Conservation (phyloP, 1,140 invertebrate species). For the Caenorhabditis inopinata region DNA sequence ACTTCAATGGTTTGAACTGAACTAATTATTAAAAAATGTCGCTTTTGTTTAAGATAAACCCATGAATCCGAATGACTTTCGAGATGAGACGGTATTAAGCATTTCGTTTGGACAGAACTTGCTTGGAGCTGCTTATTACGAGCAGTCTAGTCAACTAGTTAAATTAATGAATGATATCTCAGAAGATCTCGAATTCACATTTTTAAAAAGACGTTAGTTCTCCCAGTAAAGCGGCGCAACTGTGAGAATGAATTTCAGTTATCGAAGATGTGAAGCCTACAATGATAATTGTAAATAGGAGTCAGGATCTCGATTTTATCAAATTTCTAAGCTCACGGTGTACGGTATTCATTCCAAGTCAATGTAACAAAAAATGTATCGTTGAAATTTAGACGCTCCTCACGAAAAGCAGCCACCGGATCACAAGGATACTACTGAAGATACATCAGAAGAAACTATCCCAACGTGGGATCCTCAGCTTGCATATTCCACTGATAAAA, state of each 20-base stretch:
- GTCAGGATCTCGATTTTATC: constrained; percentile 42
- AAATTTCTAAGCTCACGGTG: constrained; percentile 27
- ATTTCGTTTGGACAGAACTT: neutral
- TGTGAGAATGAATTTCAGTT: constrained; percentile 34
- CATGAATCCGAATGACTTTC: neutral
- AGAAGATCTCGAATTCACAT: constrained; percentile 42
- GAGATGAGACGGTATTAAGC: neutral
- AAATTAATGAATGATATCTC: constrained; percentile 45
- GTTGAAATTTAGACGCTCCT: neutral
- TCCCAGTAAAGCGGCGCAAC: neutral
- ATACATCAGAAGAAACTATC: neutral
- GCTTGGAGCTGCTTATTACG: constrained; percentile 47
- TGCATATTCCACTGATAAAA: neutral
- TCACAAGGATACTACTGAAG: neutral
- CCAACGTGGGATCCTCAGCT: neutral
- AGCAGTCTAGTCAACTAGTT: constrained; percentile 32
- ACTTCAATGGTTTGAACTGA: neutral
- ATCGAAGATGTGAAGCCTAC: constrained; percentile 43
- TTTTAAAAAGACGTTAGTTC: constrained; percentile 39
- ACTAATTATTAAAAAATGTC: neutral
- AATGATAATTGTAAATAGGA: constrained; percentile 29
- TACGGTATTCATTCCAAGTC: neutral
- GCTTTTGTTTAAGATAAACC: neutral
- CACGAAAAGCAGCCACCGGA: neutral
- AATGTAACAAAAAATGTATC: neutral